phyloP scores from a whole-genome alignment of 2,888 invertebrate species.

The Amiota minor region DNA sequence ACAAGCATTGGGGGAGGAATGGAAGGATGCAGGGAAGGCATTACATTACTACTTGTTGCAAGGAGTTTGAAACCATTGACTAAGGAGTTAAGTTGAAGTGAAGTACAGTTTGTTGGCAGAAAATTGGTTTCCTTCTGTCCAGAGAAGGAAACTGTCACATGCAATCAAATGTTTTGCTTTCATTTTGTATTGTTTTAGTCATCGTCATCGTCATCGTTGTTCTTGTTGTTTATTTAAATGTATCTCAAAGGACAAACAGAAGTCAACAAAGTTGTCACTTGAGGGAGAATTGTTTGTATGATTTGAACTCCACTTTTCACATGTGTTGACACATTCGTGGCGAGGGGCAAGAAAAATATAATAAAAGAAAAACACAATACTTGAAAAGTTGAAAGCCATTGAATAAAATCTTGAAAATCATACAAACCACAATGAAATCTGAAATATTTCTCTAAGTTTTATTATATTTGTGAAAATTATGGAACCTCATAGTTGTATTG shows the following conservation, averaged over 20 bases:
- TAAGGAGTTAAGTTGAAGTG: too few relatives aligned
- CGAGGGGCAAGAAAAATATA: not conserved
- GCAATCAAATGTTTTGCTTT: constrained; percentile 18
- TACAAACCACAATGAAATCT: too few relatives aligned
- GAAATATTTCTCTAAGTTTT: too few relatives aligned
- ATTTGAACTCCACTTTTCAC: constrained; percentile 1
- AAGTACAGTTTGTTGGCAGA: too few relatives aligned
- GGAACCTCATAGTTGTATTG: too few relatives aligned
- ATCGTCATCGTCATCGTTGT: not conserved
- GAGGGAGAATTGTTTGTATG: constrained; percentile 7
- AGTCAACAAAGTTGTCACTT: constrained; percentile 18
- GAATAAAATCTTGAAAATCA: too few relatives aligned
- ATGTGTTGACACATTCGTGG: not conserved
- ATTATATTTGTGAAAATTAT: too few relatives aligned
- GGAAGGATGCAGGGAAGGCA: not conserved
- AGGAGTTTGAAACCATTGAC: too few relatives aligned
- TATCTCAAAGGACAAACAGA: not conserved
- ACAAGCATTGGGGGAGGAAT: not conserved
- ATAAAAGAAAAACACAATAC: too few relatives aligned
- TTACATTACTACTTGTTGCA: too few relatives aligned
- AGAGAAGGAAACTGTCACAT: not conserved
- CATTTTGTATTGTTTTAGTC: not conserved
- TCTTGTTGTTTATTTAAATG: constrained; percentile 13
- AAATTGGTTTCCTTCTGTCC: too few relatives aligned
- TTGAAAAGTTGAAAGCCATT: too few relatives aligned